Base-by-base conservation (phyloP, 2,797 vertebrate species). In the Scomberomorus guttatus region DNA sequence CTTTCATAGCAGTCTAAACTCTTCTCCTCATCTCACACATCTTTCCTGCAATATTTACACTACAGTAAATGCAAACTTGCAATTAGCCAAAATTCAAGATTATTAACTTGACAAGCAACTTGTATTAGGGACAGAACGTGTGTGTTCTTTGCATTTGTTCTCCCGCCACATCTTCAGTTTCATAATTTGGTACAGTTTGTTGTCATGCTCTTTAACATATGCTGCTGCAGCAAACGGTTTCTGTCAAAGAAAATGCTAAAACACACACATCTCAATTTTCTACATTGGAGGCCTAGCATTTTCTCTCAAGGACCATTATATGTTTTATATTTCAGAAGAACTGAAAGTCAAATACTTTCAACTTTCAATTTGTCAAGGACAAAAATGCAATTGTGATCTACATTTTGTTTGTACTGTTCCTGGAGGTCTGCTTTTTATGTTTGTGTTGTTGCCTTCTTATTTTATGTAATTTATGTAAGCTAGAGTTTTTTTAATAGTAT, bases 181-280 rank as follows among this genome's bases (percentile, higher is more conserved):
- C 20, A 17, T 73, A 6, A 54, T 57, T 42, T 55, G n/a, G 14
- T 5, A n/a, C 48, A 17, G 5, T 39, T 44, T 5, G n/a, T n/a
- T 58, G 50, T 54, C 18, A 9, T 55, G 57, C 60, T 67, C 74
- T 82, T 84, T 78, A 27, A 4, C 18, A 22, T 39, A 20, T 66
- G 67, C 60, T 57, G 77, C 60, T 11, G 52, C 22, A 10, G 46
- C 20, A 39, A 51, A 44, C 60, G 8, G 42, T 32, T 51, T 13
- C 29, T 55, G 27, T 63, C 22, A 32, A n/a, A 59, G 22, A 24
- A 52, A 76, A 71, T 56, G 18, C 6, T 25, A 13, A 74, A 50
- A 42, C 11, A 62, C 32, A 24, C 39, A 17, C 18, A 48, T 75
- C 24, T 12, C 13, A 13, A 3, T 24, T 1, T 17, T 48, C 29